Base-by-base conservation (phyloP, 2,113 vertebrate genomes). In the Mohoua ochrocephala region DNA sequence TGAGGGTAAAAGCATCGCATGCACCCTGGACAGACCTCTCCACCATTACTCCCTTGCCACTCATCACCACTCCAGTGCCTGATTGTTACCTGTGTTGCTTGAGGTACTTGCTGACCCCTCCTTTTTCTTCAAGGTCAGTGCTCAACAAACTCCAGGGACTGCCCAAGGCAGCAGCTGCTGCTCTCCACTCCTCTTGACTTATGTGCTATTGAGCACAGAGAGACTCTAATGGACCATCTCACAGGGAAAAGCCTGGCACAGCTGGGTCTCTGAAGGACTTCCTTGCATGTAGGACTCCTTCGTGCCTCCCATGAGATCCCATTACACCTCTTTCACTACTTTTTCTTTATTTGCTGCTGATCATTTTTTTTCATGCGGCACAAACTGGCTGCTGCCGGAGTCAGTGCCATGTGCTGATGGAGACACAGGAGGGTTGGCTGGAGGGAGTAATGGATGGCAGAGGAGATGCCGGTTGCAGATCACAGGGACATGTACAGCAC, bases 31-130 rank as follows among this genome's bases (percentile, higher is more conserved):
- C 57, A 60, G 50, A 80, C n/a, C 69, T 60, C 35, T 44, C 24
- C 2, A 9, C n/a, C 9, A 17, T 45, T 11, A 23, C 26, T 71
- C 26, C 37, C 59, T 53, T 42, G 63, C 23, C 4, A 33, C 71
- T 53, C 5, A 0, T 21, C 69, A n/a, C 45, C 56, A 6, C 7
- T 3, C n/a, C 42, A 10, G n/a, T 17, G 2, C 6, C 56, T 9
- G 5, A 42, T 54, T 75, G 54, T 31, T 60, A 33, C 31, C n/a
- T 14, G 4, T 42, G 4, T 50, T 8, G 6, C 42, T 54, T 7
- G 53, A 8, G 0, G 22, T 20, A 3, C 12, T 63, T 15, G 33
- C 53, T 63, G 33, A 37, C 5, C 2, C 8, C 20, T 2, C 4
- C 1, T 50, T 50, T 73, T 37, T 26, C 53, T 24, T 65, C 39